Evolutionary conservation across 2,888 invertebrate genomes (phyloP).

Genomic region (Platycheirus rosarum): DNA sequence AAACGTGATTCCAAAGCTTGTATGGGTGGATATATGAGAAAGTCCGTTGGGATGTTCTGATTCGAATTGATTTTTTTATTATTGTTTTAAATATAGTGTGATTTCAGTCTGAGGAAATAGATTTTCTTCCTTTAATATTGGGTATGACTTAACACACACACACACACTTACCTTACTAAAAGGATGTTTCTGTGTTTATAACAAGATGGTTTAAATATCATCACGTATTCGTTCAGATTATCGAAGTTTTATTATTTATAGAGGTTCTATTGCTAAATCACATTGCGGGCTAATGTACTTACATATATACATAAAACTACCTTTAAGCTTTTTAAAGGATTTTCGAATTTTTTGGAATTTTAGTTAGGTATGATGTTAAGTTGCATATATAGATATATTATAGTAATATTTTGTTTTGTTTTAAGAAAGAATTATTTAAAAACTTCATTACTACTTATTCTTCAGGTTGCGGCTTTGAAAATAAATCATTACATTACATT

Average conservation of each 20-base stretch:
- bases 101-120: constrained; percentile 26
- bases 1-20: constrained; percentile 48
- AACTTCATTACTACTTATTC: too few species aligned
- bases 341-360: not conserved
- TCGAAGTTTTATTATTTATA: constrained; percentile 75
- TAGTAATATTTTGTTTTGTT: too few species aligned
- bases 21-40: too few species aligned
- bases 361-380: too few species aligned
- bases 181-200: constrained; percentile 2
- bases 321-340: constrained; percentile 9
- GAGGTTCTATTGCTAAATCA: constrained; percentile 34
- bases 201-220: constrained; percentile 78
- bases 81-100: constrained; percentile 42
- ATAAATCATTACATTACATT: too few species aligned
- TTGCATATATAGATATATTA: too few species aligned
- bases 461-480: too few species aligned
- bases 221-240: constrained; percentile 82
- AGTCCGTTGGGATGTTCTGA: constrained; percentile 82
- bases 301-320: not conserved
- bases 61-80: constrained; percentile 77
- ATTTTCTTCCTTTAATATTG: constrained; percentile 1
- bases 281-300: constrained; percentile 4
- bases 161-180: not conserved
- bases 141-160: not conserved
- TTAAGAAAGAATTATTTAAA: too few species aligned